Conservation (phyloP, 2,888 invertebrate species). For the Thyatira batis region DNA sequence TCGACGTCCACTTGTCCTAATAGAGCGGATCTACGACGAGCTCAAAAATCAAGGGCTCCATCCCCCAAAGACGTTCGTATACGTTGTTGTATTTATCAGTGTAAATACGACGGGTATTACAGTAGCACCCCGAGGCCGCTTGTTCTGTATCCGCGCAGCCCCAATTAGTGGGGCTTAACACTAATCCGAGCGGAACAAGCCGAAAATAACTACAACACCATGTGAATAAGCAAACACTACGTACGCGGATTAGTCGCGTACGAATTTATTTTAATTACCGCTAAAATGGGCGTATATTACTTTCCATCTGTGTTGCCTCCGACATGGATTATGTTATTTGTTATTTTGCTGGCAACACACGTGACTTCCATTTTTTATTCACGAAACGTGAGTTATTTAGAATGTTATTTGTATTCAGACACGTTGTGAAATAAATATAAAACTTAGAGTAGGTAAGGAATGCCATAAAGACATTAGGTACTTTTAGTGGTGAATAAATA, state of each 20-base stretch:
- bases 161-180: constrained; percentile 69
- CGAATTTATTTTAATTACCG: constrained; percentile 57
- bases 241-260: constrained; percentile 40
- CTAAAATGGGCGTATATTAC: neutral
- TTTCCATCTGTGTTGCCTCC: neutral
- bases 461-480: no score
- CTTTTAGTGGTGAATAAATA: no score
- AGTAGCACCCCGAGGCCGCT: neutral
- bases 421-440: no score
- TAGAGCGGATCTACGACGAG: no score
- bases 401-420: no score
- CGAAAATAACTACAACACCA: constrained; percentile 62
- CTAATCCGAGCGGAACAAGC: constrained; percentile 64
- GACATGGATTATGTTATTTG: neutral
- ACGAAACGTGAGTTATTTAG: no score
- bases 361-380: neutral
- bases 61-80: no score
- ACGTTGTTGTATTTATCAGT: no score
- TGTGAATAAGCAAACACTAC: constrained; percentile 52
- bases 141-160: constrained; percentile 45
- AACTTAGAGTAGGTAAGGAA: no score
- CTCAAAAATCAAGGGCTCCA: no score
- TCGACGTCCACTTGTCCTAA: no score
- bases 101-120: no score
- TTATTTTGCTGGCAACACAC: neutral